Base-by-base conservation (phyloP, 2,888 invertebrate species). In the Aleiodes alternator region DNA sequence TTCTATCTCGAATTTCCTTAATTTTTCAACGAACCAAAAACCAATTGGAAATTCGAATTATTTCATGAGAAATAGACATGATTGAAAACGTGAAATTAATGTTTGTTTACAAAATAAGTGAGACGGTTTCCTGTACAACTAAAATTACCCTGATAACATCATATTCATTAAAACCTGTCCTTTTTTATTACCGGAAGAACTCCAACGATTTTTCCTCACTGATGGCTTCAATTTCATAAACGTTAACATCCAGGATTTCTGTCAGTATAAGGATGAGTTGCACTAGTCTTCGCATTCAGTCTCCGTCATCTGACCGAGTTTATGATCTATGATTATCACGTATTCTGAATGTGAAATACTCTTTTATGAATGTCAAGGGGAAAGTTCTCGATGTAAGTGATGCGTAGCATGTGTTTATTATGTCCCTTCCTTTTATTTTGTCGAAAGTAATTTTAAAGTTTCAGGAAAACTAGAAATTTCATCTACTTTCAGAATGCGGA, bases 341-440 rank as follows among this genome's bases (percentile, higher is more conserved):
- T 51, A 72, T 14, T 53, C 11, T 69, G n/a, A 53, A 61, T 14
- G n/a, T 8, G n/a, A 38, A 61, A 57, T 61, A 14, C 14, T 14
- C 14, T 61, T 59, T 38, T 34, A 61, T 64, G 78, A 82, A 79
- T 78, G 82, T 78, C 79, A 80, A 79, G 78, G 81, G 61, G 82
- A 83, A 84, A 83, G 82, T n/a, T 61, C 9, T 38, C 78, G 34
- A 74, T 38, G 16, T n/a, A 70, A 70, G 29, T 38, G 59, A 71
- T 66, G 69, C 61, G 64, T 55, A 59, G 69, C 70, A 43, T 72
- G 43, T 57, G 16, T 34, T 34, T 50, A 31, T 6, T 57, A 16
- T 7, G 56, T 4, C 23, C 23, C 66, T 51, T 76, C 75, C 76
- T 72, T 68, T 73, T 38, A 55, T 61, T 75, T 57, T 51, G n/a